phyloP scores from a whole-genome alignment of 2,797 vertebrate genomes.

The Crocidura indochinensis region DNA sequence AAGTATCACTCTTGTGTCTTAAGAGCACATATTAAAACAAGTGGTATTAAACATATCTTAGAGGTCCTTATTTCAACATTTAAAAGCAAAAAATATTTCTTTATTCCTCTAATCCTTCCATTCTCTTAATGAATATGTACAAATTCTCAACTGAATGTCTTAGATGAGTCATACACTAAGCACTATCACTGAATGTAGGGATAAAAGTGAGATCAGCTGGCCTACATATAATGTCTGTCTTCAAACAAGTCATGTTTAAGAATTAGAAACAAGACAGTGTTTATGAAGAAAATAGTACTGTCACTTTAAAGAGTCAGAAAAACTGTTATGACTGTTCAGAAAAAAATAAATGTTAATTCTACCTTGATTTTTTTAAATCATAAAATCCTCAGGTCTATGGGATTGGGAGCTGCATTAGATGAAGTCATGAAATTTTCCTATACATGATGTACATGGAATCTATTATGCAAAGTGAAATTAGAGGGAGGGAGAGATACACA shows the following conservation, averaged over 20 bases:
- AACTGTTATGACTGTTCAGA: background rate
- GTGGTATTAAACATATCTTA: constrained; percentile 35
- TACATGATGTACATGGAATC: no score
- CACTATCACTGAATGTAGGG: background rate
- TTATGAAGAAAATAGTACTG: background rate
- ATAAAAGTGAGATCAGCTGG: background rate
- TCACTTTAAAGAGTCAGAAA: constrained; percentile 1
- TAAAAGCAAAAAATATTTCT: constrained; percentile 23
- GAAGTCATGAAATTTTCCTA: no score
- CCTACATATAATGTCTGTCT: background rate
- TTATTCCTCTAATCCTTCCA: fast-evolving
- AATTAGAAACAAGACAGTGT: background rate
- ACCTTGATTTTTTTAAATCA: background rate
- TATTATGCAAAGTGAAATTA: no score
- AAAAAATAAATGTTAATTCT: background rate
- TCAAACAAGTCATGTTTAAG: background rate
- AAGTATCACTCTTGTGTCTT: background rate
- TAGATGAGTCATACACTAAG: background rate
- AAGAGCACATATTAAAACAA: constrained; percentile 2
- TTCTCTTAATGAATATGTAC: constrained; percentile 22
- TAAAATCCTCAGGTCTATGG: background rate
- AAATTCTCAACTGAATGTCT: background rate
- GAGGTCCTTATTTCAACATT: background rate
- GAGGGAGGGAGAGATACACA: no score
- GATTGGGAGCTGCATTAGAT: background rate